These are phyloP conservation scores for Trichacis sp. DNA, from an alignment of 2,888 invertebrate species.

Conservation along the genomic window DNA sequence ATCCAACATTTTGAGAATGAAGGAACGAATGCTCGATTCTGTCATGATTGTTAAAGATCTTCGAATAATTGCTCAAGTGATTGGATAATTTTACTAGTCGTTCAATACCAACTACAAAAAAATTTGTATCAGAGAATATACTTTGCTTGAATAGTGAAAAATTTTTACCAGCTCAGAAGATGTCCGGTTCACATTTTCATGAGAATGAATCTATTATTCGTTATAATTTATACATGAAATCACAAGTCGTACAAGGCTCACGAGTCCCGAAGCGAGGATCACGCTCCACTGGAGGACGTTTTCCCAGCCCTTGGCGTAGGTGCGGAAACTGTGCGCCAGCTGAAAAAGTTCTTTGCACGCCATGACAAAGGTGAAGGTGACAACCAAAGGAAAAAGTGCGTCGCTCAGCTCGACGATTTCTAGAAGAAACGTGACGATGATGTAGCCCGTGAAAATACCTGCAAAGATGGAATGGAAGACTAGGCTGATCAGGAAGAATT, in stretches of 20 bases:
- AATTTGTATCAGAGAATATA: no score
- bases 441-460: conserved; percentile 79
- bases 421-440: conserved; percentile 74
- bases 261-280: conserved; percentile 69
- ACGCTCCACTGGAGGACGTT: conserved; percentile 87
- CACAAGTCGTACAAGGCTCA: conserved; percentile 48
- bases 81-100: no score
- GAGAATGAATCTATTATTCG: no score
- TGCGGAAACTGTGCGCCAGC: conserved; percentile 78
- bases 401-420: conserved; percentile 64
- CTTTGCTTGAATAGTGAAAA: no score
- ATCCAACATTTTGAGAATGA: no score
- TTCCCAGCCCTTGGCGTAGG: conserved; percentile 85
- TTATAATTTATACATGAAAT: no score
- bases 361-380: conserved; percentile 76
- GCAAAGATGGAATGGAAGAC: conserved; percentile 84
- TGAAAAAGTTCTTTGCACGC: conserved; percentile 83
- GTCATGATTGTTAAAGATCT: no score
- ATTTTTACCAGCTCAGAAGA: no score
- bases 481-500: conserved; percentile 84
- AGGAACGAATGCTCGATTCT: no score
- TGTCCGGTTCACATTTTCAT: no score
- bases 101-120: no score
- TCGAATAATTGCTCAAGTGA: no score
- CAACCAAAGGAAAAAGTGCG: conserved; percentile 69